These are phyloP conservation scores for Psettodes erumei DNA, from an alignment of 2,113 vertebrate genomes.

Conservation along the genomic window DNA sequence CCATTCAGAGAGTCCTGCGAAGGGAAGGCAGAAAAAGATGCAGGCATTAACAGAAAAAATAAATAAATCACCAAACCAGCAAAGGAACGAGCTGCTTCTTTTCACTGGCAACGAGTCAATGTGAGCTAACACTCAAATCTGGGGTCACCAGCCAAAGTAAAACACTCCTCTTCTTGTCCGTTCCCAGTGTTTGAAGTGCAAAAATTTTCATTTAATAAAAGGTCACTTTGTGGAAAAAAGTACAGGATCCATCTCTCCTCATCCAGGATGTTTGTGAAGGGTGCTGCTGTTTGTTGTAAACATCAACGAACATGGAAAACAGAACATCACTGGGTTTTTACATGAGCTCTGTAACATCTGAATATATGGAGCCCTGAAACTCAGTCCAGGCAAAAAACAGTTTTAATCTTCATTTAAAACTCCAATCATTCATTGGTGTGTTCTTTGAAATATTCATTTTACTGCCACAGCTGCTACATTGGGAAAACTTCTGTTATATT, in stretches of 20 bases:
- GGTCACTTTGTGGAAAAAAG: slow-evolving; percentile 1
- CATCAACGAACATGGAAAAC: neutral
- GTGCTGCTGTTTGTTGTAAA: neutral
- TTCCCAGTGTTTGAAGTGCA: neutral
- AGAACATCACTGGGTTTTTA: neutral
- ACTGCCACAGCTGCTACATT: too few relatives aligned
- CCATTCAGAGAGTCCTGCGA: slow-evolving; percentile 70
- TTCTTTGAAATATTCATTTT: too few relatives aligned
- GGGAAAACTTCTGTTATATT: neutral
- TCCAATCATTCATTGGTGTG: too few relatives aligned
- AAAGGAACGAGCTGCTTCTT: slow-evolving; percentile 37
- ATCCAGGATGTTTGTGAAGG: neutral
- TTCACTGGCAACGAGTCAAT: slow-evolving; percentile 38
- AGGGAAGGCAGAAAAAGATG: slow-evolving; percentile 1
- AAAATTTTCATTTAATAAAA: neutral
- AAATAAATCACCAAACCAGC: slow-evolving; percentile 2
- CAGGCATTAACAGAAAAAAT: slow-evolving; percentile 12
- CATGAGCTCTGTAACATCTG: too few relatives aligned
- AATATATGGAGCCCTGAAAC: neutral
- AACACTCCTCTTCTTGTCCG: neutral
- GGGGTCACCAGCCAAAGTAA: slow-evolving; percentile 21
- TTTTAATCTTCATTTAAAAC: too few relatives aligned
- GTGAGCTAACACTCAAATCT: slow-evolving; percentile 40
- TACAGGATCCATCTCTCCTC: neutral
- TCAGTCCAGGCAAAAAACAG: too few relatives aligned